Base-by-base conservation (phyloP, 2,113 vertebrate species). In the Phainopepla nitens region DNA sequence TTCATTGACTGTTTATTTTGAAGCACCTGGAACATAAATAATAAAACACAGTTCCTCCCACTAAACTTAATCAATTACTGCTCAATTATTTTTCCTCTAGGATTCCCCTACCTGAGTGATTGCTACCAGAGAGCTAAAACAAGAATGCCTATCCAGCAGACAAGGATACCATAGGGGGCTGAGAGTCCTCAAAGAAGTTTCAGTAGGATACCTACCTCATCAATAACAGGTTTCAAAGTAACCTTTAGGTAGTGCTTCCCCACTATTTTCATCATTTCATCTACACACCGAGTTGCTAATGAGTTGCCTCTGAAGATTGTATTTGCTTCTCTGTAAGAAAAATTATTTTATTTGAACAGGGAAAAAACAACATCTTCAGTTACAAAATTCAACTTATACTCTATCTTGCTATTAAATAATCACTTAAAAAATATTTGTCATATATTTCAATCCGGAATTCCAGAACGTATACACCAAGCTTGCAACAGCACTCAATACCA, bases 201-300 rank as follows among this genome's bases (percentile, higher is more conserved):
- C n/a, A 87, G 47, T 2, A 81, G 25, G 31, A 49, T n/a, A 87
- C 79, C 27, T 96, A 99, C 99, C 99, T 99, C 99, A 97, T 99
- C 99, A 93, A 99, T 97, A 91, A 99, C 98, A 96, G 99, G 97
- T 96, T 99, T 99, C 95, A 99, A 97, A 29, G 99, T 99, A 94
- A 99, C 98, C 70, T 98, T 99, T 89, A 99, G 97, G 98, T 99
- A 99, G 98, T 99, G 99, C 95, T 99, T 98, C 88, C 99, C 99
- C 93, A 99, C 99, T 94, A 99, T 99, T 98, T 99, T 99, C 99
- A 99, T 99, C 98, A 99, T 99, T 97, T 99, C 99, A 94, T 99
- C 99, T 53, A 99, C 98, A 97, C 99, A 99, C 15, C 99, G 99
- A 11, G 99, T 99, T 73, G 99, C 99, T 97, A 99, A 97, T 15